phyloP scores from a whole-genome alignment of 1,140 invertebrate genomes.

The Coptotermes formosanus region DNA sequence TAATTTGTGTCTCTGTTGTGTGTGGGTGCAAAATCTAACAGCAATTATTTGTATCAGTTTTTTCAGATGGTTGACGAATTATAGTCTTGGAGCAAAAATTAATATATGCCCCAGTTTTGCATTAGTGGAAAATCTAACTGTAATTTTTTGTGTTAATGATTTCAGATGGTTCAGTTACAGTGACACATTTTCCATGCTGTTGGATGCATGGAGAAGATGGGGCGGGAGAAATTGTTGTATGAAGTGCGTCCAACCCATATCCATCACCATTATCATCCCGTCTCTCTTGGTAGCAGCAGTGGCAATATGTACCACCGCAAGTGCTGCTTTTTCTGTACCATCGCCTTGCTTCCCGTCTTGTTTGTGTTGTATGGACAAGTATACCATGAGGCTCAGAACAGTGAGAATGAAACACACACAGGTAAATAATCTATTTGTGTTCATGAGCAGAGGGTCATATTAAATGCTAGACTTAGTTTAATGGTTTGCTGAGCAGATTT shows the following conservation, averaged over 20 bases:
- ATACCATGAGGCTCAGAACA: neutral
- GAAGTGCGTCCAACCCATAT: constrained; percentile 8
- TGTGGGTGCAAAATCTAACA: too few relatives aligned
- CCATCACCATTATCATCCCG: neutral
- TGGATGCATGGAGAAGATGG: neutral
- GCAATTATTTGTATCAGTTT: too few relatives aligned
- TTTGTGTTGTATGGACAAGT: neutral
- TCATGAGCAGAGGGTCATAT: too few relatives aligned
- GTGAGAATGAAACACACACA: constrained; percentile 1
- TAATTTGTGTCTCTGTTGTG: too few relatives aligned
- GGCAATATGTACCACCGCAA: neutral
- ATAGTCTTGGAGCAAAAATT: too few relatives aligned
- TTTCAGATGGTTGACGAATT: too few relatives aligned
- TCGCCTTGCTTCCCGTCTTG: neutral
- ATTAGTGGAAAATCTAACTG: too few relatives aligned
- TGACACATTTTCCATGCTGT: neutral
- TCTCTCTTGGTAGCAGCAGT: neutral
- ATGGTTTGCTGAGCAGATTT: too few relatives aligned
- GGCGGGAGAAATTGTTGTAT: neutral
- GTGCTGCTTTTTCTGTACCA: neutral
- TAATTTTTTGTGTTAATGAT: neutral
- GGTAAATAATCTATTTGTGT: neutral
- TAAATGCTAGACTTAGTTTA: too few relatives aligned
- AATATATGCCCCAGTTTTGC: too few relatives aligned
- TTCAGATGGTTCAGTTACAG: neutral